These are phyloP conservation scores for Eulemur coronatus DNA, from an alignment of 2,797 vertebrate species.

Conservation along the genomic window DNA sequence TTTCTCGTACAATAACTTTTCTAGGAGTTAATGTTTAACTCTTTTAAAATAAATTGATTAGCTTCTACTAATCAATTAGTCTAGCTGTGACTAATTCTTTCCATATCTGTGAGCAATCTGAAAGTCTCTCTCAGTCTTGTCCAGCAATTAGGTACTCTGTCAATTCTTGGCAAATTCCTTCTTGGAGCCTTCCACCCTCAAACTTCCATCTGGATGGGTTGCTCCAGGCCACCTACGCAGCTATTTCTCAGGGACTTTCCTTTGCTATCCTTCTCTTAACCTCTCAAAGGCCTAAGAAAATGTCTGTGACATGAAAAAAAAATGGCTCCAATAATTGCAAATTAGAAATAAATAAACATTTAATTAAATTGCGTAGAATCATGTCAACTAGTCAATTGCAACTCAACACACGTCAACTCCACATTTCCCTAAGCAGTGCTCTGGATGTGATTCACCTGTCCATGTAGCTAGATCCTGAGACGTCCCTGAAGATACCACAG, in stretches of 20 bases:
- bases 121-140: background rate
- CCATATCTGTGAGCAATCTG: background rate
- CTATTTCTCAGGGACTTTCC: background rate
- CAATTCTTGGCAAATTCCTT: background rate
- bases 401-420: background rate
- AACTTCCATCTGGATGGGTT: background rate
- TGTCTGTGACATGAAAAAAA: background rate
- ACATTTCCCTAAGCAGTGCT: background rate
- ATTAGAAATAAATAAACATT: background rate
- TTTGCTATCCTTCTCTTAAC: background rate
- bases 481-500: background rate
- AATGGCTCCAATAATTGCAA: background rate
- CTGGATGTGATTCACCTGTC: background rate
- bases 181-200: background rate
- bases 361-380: background rate
- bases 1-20: conserved; percentile 9
- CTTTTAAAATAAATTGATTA: background rate
- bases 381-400: background rate
- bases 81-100: background rate
- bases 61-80: background rate
- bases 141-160: background rate
- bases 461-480: background rate
- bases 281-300: background rate
- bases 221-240: background rate
- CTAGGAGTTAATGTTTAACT: background rate